Base-by-base conservation (phyloP, 2,888 invertebrate genomes). In the Colostygia pectinataria region DNA sequence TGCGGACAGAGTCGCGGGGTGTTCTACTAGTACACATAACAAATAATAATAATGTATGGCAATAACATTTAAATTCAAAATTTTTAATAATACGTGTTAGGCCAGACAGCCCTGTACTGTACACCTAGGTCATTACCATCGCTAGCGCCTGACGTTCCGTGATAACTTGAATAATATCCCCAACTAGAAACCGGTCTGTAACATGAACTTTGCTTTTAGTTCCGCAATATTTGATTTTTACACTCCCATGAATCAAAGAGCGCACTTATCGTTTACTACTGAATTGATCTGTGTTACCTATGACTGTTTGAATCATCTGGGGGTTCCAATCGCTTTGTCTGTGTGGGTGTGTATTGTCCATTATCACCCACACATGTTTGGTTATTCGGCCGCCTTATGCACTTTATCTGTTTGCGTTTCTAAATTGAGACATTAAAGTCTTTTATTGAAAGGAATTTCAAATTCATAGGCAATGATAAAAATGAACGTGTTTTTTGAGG, bases 181-280 rank as follows among this genome's bases (percentile, higher is more conserved):
- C 24, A 23, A 40, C 47, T 25, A 12, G 7, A 13, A 47, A 47
- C 47, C 36, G 18, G 47, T 47, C 18, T 24, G 31, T 28, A 39
- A 24, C 34, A 12, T 34, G 39, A 50, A 40, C 28, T 33, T 18
- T 28, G 28, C 31, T 18, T 18, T 2, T 7, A 28, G 37, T 28
- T 34, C 27, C 12, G 32, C 42, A 20, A 44, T 61, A 59, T 61
- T 20, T 10, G 20, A 20, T 33, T 62, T 68, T 66, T 65, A 66
- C 47, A 57, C 49, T 29, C 37, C 31, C 54, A 65, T 68, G 55
- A 68, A 66, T 68, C 66, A 63, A 20, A 60, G 39, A 58, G 59
- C 32, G 51, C 47, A 55, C 56, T 48, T 47, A 51, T 25, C 27
- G 45, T 52, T 53, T 55, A 55, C 55, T 52, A 56, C 53, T 53